Conservation (phyloP, 2,888 invertebrate genomes). For the Pyrocoelia pectoralis region DNA sequence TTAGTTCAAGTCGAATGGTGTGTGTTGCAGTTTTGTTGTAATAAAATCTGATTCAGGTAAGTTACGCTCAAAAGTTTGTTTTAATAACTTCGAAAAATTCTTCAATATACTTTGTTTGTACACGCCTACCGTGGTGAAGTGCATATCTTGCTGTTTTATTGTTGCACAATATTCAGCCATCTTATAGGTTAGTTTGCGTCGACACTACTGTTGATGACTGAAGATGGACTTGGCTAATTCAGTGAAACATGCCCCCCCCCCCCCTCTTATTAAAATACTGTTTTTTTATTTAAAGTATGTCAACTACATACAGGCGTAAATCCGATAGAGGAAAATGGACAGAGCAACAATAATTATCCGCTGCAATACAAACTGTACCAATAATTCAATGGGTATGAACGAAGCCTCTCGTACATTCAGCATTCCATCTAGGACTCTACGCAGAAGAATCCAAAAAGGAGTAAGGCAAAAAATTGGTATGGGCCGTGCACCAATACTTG, state of each 20-base stretch:
- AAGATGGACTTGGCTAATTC: too few species aligned
- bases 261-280: too few species aligned
- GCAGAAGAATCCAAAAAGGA: neutral
- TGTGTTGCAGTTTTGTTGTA: neutral
- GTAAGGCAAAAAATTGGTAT: neutral
- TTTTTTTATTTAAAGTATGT: neutral
- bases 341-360: neutral
- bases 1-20: neutral
- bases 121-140: too few species aligned
- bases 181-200: too few species aligned
- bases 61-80: neutral
- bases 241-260: too few species aligned
- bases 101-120: too few species aligned
- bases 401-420: slow-evolving; percentile 16
- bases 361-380: neutral
- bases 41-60: neutral
- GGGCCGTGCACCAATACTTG: neutral
- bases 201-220: too few species aligned
- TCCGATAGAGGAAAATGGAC: slow-evolving; percentile 2
- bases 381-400: slow-evolving; percentile 2
- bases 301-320: neutral
- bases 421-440: slow-evolving; percentile 19
- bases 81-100: too few species aligned
- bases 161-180: too few species aligned
- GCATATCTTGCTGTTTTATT: too few species aligned